phyloP scores from a whole-genome alignment of 2,797 vertebrate species.

The Presbytis comata region DNA sequence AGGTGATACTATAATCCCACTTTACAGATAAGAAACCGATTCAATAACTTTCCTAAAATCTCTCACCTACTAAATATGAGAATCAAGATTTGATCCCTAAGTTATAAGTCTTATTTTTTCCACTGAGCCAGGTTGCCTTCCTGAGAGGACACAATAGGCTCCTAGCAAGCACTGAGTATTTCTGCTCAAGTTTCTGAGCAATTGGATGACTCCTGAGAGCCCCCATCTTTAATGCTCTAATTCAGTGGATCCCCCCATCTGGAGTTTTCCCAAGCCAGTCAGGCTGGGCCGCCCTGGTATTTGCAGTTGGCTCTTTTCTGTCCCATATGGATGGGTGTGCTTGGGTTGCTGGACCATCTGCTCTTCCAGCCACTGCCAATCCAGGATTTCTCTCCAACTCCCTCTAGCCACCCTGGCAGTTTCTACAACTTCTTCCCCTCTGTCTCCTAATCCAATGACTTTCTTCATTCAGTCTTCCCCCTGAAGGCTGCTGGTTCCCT shows the following conservation, averaged over 20 bases:
- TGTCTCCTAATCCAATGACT: background rate
- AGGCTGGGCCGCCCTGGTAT: background rate
- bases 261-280: background rate
- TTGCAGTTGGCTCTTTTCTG: background rate
- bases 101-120: background rate
- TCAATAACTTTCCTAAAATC: background rate
- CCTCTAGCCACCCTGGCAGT: background rate
- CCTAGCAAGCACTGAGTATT: background rate
- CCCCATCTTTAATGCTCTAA: background rate
- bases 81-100: background rate
- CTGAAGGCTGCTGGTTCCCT: background rate
- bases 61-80: background rate
- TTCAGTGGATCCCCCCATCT: background rate
- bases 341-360: background rate
- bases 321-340: background rate
- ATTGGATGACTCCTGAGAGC: accelerated
- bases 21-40: background rate
- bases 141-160: background rate
- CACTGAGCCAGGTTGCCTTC: background rate
- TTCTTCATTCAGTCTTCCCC: background rate
- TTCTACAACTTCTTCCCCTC: background rate
- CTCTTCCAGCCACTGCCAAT: background rate
- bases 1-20: background rate
- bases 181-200: background rate
- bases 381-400: background rate